Evolutionary conservation across 2,797 vertebrate genomes (phyloP).

Genomic region (Gephyroberyx darwinii): DNA sequence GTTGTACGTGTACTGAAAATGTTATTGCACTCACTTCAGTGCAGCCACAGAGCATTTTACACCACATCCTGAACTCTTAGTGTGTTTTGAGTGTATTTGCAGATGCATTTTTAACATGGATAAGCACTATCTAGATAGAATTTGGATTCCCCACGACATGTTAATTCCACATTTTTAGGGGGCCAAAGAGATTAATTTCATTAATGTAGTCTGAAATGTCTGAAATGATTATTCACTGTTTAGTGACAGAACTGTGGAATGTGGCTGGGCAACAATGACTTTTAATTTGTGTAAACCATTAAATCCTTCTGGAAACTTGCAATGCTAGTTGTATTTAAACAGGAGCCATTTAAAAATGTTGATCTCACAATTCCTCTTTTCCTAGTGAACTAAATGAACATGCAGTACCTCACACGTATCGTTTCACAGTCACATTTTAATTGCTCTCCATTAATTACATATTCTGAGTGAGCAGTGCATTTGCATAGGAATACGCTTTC

Average conservation of each 20-base stretch:
- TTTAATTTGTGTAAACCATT: conserved; percentile 25
- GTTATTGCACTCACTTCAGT: conserved; percentile 5
- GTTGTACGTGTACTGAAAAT: conserved; percentile 16
- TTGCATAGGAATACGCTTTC: conserved; percentile 70
- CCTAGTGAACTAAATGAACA: conserved; percentile 50
- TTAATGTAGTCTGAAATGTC: background rate
- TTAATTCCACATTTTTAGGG: background rate
- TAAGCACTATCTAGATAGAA: background rate
- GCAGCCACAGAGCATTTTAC: background rate
- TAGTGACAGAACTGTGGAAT: background rate
- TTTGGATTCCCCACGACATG: too few species aligned
- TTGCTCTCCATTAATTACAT: conserved; percentile 73
- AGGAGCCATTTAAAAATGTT: conserved; percentile 34
- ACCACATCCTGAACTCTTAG: too few species aligned
- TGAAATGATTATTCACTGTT: background rate
- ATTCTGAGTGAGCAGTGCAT: conserved; percentile 71
- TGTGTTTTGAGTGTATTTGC: background rate
- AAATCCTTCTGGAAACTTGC: conserved; percentile 22
- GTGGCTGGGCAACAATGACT: conserved; percentile 8
- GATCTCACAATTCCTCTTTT: conserved; percentile 47
- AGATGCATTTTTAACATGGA: conserved; percentile 1
- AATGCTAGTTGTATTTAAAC: conserved; percentile 32
- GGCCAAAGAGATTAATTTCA: background rate
- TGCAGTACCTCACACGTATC: conserved; percentile 52
- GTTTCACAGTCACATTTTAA: conserved; percentile 71